phyloP scores from a whole-genome alignment of 2,888 invertebrate species.

The Micoletzkya japonica region DNA sequence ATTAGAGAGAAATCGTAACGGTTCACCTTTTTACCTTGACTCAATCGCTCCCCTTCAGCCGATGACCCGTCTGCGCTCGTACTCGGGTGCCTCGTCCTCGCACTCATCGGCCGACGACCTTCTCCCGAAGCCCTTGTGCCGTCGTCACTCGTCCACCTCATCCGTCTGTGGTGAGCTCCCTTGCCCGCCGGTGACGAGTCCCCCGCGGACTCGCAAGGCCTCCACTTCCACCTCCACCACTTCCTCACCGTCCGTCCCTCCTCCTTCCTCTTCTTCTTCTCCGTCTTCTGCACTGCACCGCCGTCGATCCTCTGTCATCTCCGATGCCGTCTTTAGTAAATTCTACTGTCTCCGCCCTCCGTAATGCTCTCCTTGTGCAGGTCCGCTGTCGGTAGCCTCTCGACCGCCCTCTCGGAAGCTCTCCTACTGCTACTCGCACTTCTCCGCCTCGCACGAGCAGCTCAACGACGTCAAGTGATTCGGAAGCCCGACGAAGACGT shows the following conservation, averaged over 20 bases:
- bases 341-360: too few species aligned
- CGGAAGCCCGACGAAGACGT: too few species aligned
- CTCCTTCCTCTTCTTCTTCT: neutral
- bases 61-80: constrained; percentile 35
- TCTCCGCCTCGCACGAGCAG: constrained; percentile 30
- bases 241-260: neutral
- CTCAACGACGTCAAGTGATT: constrained; percentile 26
- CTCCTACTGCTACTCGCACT: constrained; percentile 42
- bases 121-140: constrained; percentile 56
- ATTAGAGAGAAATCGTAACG: neutral
- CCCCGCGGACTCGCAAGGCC: too few species aligned
- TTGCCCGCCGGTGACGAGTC: too few species aligned
- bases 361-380: too few species aligned
- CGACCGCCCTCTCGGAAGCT: constrained; percentile 46
- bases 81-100: constrained; percentile 39
- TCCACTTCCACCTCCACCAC: too few species aligned
- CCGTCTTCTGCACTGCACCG: too few species aligned
- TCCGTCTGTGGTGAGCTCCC: constrained; percentile 24
- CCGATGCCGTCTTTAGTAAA: too few species aligned
- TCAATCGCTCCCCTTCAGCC: constrained; percentile 6
- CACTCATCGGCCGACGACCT: constrained; percentile 35
- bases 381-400: constrained; percentile 27
- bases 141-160: constrained; percentile 43
- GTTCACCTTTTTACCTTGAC: neutral
- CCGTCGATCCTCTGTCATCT: too few species aligned